phyloP scores from a whole-genome alignment of 2,797 vertebrate species.

The Coccyzus lansbergi region DNA sequence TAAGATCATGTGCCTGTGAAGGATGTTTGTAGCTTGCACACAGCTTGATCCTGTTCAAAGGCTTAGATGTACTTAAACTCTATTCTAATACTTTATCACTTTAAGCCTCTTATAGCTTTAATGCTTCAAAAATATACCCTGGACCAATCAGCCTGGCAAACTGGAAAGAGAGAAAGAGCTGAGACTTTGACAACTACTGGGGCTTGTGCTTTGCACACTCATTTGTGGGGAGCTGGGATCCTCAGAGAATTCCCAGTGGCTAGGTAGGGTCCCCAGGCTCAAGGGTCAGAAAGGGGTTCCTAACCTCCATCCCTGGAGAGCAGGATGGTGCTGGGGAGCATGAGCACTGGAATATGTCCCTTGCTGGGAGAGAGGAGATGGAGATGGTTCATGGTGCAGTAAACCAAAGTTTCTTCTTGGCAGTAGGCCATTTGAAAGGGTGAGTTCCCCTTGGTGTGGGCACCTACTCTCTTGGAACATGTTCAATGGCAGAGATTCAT shows the following conservation, averaged over 20 bases:
- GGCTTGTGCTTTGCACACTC: neutral
- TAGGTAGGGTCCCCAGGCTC: neutral
- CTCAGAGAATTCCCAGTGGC: neutral
- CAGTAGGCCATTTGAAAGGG: neutral
- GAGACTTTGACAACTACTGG: neutral
- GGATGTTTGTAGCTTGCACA: neutral
- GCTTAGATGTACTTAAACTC: constrained; percentile 34
- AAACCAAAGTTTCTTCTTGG: neutral
- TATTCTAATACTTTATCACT: constrained; percentile 34
- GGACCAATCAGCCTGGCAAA: neutral
- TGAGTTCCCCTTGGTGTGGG: neutral
- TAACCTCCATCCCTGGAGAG: accelerated
- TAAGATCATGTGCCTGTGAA: constrained; percentile 6
- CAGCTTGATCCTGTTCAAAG: constrained; percentile 48
- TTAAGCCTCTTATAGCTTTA: constrained; percentile 41
- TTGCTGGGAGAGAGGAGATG: neutral
- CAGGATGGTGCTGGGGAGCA: accelerated
- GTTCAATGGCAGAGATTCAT: neutral
- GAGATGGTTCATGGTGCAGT: neutral
- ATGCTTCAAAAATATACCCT: constrained; percentile 17
- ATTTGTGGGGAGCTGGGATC: accelerated
- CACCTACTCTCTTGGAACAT: neutral
- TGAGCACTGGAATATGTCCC: accelerated
- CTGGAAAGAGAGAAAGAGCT: neutral
- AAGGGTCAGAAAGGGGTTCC: neutral